phyloP scores from a whole-genome alignment of 1,140 invertebrate genomes.

The Andrena cerasifolii region DNA sequence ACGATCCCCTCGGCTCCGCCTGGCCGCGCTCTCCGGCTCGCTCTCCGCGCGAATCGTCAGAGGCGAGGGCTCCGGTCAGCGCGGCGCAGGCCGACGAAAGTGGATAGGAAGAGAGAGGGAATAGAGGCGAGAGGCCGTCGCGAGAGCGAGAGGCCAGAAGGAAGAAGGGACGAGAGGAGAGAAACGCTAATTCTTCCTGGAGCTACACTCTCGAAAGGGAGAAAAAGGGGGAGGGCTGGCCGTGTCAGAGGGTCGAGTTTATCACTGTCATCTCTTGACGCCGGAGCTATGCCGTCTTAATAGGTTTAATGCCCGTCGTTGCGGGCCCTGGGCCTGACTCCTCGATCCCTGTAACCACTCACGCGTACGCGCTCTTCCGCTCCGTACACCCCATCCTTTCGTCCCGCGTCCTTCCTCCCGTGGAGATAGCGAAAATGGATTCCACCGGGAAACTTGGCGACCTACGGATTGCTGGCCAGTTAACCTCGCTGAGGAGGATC shows the following conservation, averaged over 20 bases:
- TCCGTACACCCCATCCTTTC: background rate
- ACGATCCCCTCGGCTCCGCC: conserved; percentile 29
- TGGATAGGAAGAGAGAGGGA: conserved; percentile 21
- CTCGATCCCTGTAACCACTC: conserved; percentile 44
- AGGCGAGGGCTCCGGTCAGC: background rate
- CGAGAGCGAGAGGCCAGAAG: conserved; percentile 37
- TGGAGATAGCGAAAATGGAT: conserved; percentile 2
- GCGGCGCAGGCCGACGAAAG: background rate
- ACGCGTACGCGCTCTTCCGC: conserved; percentile 37
- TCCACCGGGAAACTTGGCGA: background rate
- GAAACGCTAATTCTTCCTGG: conserved; percentile 69
- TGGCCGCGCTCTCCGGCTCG: background rate
- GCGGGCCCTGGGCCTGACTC: conserved; percentile 56
- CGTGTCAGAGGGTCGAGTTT: conserved; percentile 75
- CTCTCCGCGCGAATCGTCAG: conserved; percentile 30
- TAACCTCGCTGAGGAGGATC: no score
- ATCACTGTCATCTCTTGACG: conserved; percentile 77
- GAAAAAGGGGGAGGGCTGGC: conserved; percentile 52
- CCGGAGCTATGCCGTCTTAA: conserved; percentile 71
- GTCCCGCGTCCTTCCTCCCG: background rate
- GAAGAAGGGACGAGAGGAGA: conserved; percentile 44
- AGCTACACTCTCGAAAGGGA: conserved; percentile 49
- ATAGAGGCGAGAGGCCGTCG: conserved; percentile 9
- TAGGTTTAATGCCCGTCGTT: conserved; percentile 76
- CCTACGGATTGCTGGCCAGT: no score